Evolutionary conservation across 2,888 invertebrate species (phyloP), one percentile per base, ranked within the genome.

Genomic region (Scaptomyza cyrtandrae): DNA sequence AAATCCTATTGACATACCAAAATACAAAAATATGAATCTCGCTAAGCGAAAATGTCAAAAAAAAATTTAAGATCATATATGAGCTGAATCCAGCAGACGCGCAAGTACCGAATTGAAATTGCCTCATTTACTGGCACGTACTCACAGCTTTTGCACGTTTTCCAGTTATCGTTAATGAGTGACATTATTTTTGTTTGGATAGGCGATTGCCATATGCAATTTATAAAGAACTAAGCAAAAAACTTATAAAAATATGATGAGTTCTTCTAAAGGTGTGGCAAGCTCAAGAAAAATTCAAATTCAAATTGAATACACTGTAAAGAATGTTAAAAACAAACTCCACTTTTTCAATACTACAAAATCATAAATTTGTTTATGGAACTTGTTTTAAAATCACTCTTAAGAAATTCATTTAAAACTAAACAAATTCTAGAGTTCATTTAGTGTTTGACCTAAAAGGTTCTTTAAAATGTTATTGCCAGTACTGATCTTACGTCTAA

Each of bases 101-200:
- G 48, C 57, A 9, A 48, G 67, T 55, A 44, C 45, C 9, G 77
- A 61, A 73, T 76, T 64, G 56, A 45, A 60, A 76, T 70, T 66
- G 63, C 3, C 59, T 58, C 35, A 61, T 73, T 76, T 56, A 50
- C 49, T 41, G 44, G 59, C 76, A 77, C 65, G 74, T 77, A 70
- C 43, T 52, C n/a, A 39, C 48, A 59, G 50, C 49, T 11, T 46
- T 58, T 63, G 53, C 63, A 63, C 73, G 64, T 66, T 73, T 53
- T 16, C 7, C 39, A 70, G 55, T 37, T 55, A 46, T 58, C 49
- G 49, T 61, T 58, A 60, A 60, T 75, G 67, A 71, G 43, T 66
- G 49, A 35, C 31, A 63, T 56, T 63, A 35, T 65, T 50, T 62
- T 16, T 3, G 10, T 29, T 39, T 39, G 14, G 29, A 14, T 31